phyloP scores from a whole-genome alignment of 2,113 vertebrate genomes.

The Zosterops pallidus region DNA sequence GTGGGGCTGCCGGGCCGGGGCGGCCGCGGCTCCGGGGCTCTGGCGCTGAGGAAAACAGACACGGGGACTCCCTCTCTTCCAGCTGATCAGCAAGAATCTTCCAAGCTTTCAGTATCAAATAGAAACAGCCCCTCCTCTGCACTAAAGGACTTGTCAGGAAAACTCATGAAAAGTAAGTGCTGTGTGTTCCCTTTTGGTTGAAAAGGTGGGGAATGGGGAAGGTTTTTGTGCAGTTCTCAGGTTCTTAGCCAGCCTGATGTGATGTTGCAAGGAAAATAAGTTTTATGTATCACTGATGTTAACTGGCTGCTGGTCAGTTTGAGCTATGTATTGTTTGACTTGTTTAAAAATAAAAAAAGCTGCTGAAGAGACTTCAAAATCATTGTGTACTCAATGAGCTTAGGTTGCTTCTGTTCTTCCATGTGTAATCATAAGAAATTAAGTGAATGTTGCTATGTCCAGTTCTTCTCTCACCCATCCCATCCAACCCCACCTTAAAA shows the following conservation, averaged over 20 bases:
- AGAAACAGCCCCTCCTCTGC: slow-evolving; percentile 81
- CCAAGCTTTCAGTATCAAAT: slow-evolving; percentile 79
- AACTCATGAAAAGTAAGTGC: slow-evolving; percentile 96
- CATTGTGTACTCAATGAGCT: background rate
- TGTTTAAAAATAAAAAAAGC: background rate
- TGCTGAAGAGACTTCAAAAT: background rate
- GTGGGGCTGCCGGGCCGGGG: slow-evolving; percentile 65
- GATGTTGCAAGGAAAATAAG: background rate
- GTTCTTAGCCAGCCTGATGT: no score
- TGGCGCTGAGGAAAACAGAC: slow-evolving; percentile 37
- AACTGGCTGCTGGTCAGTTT: background rate
- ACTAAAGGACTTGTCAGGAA: slow-evolving; percentile 87
- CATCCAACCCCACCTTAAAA: background rate
- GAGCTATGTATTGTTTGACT: background rate
- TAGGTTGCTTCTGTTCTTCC: background rate
- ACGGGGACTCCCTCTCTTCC: slow-evolving; percentile 58
- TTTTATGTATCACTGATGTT: background rate
- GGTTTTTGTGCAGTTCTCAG: fast-evolving
- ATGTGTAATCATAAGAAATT: background rate
- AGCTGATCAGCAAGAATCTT: slow-evolving; percentile 70
- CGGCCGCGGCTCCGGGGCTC: slow-evolving; percentile 15
- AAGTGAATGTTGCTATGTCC: background rate
- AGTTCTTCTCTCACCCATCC: background rate
- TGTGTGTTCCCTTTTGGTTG: background rate
- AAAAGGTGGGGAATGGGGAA: background rate